Percentiles rank a stretch among this genome's conserved stretches.
These are phyloP conservation scores for Ctena decussata DNA, from an alignment of 2,888 invertebrate genomes.

Conservation along the genomic window DNA sequence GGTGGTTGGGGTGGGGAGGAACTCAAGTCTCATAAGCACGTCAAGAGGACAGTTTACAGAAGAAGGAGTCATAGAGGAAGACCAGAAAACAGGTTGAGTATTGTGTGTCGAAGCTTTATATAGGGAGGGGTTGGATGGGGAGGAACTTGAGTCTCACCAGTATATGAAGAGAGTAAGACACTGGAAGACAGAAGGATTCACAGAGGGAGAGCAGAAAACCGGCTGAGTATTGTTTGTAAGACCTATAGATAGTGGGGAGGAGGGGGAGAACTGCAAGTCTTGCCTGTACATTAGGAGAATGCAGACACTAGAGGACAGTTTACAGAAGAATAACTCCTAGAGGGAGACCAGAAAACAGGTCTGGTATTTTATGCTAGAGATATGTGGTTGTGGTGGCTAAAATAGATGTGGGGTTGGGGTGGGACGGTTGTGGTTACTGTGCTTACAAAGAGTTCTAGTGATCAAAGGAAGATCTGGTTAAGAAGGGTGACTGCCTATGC, in stretches of 20 bases:
- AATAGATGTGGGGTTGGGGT: not conserved
- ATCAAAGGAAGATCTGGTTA: not conserved
- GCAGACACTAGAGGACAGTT: constrained; percentile 70
- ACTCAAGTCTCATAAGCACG: constrained; percentile 70
- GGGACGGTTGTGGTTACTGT: not conserved
- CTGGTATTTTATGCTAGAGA: not conserved
- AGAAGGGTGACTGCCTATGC: no score
- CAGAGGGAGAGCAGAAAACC: constrained; percentile 85
- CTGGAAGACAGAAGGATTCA: constrained; percentile 84
- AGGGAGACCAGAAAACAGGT: constrained; percentile 86
- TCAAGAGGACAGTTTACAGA: constrained; percentile 75
- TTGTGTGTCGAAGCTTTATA: no score
- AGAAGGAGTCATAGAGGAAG: constrained; percentile 83
- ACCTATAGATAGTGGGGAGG: no score
- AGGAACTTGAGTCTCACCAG: constrained; percentile 73
- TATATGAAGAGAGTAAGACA: constrained; percentile 70
- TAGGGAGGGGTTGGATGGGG: constrained; percentile 73
- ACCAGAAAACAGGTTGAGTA: constrained; percentile 84
- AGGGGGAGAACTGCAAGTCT: constrained; percentile 73
- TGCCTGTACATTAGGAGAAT: constrained; percentile 77
- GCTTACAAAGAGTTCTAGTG: not conserved
- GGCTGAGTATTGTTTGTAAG: constrained; percentile 73
- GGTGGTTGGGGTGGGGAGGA: no score
- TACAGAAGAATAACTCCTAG: constrained; percentile 81
- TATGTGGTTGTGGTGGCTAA: no score